Conservation (phyloP, 2,797 vertebrate genomes). For the Cheirogaleus major region DNA sequence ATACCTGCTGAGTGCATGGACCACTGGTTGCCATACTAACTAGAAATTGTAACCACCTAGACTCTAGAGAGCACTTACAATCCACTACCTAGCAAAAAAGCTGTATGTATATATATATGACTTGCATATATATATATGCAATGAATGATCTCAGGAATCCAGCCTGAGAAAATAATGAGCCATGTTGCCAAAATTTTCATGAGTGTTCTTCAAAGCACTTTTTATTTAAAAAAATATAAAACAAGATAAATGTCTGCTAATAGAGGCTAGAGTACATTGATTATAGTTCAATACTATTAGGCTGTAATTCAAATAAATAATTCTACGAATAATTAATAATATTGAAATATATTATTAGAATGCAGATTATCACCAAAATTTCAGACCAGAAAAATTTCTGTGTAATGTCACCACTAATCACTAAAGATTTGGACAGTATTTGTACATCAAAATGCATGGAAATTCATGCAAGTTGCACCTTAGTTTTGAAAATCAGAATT, state of each 20-base stretch:
- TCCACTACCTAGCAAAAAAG: not conserved
- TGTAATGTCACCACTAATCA: not conserved
- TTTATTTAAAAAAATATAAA: not conserved
- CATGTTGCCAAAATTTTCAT: not conserved
- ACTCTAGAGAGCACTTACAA: not conserved
- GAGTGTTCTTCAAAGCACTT: not conserved
- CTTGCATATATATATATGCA: not conserved
- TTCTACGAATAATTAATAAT: not conserved
- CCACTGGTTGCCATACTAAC: not conserved
- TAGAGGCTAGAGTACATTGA: not conserved
- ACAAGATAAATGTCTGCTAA: not conserved
- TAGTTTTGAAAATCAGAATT: not conserved
- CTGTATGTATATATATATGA: not conserved
- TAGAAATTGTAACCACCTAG: not conserved
- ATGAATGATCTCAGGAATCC: not conserved
- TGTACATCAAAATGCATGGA: not conserved
- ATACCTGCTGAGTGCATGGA: no score
- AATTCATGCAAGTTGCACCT: not conserved
- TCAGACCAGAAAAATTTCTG: not conserved
- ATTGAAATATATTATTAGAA: not conserved
- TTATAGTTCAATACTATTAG: not conserved
- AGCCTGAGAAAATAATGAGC: not conserved
- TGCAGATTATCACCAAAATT: not conserved
- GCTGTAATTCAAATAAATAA: not conserved
- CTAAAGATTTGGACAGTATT: not conserved